A percentile compares a stretch with the other conserved stretches of the same genome.
Conservation (phyloP, 2,888 invertebrate genomes). For the Incurvaria masculella region DNA sequence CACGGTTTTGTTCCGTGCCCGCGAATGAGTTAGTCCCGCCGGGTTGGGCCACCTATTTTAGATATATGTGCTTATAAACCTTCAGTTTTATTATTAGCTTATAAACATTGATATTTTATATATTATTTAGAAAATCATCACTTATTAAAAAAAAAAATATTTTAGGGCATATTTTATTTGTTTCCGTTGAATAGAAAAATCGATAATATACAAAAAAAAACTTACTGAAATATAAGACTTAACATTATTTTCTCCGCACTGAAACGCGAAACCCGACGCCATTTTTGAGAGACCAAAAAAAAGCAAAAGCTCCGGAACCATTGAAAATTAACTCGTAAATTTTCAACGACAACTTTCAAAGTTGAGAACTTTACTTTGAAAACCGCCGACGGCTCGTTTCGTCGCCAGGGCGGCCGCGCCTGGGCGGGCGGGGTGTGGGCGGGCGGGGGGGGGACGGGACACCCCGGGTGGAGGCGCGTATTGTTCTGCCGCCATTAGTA, state of each 20-base stretch:
- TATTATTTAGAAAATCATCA: slow-evolving; percentile 11
- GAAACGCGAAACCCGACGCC: slow-evolving; percentile 7
- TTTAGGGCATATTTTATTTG: background rate
- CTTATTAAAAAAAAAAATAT: slow-evolving; percentile 14
- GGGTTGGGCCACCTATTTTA: too few relatives aligned
- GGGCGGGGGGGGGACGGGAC: background rate
- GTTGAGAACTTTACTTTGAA: slow-evolving; percentile 38
- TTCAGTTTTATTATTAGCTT: too few relatives aligned
- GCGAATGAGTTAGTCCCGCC: too few relatives aligned
- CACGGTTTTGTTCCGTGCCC: too few relatives aligned
- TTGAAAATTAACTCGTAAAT: slow-evolving; percentile 56
- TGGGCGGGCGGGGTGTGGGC: background rate
- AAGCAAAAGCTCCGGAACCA: slow-evolving; percentile 39
- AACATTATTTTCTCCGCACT: slow-evolving; percentile 26
- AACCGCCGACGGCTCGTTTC: slow-evolving; percentile 43
- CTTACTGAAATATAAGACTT: slow-evolving; percentile 10
- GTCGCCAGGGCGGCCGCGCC: slow-evolving; percentile 8
- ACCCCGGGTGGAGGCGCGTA: background rate
- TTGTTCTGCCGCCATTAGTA: background rate
- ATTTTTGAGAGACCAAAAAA: slow-evolving; percentile 38
- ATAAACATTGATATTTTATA: background rate
- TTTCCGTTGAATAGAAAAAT: background rate
- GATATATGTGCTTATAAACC: too few relatives aligned
- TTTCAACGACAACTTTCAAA: slow-evolving; percentile 49
- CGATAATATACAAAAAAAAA: background rate